Evolutionary conservation across 2,797 vertebrate species (phyloP).

Genomic region (Falco biarmicus): DNA sequence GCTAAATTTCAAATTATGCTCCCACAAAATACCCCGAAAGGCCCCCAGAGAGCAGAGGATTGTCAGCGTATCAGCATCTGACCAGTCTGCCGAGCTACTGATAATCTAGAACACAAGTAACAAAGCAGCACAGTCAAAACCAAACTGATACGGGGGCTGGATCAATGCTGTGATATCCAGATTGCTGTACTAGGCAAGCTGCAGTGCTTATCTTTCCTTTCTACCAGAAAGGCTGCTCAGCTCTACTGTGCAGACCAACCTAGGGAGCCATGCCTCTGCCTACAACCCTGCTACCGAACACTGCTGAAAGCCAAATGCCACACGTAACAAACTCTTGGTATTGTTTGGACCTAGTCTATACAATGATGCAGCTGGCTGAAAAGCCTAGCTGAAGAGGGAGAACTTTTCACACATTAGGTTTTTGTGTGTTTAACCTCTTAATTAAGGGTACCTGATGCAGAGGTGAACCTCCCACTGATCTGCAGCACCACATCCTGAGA

Average conservation of each 20-base stretch:
- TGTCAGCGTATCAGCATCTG: background rate
- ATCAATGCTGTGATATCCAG: accelerated
- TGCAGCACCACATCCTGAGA: accelerated
- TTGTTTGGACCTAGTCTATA: background rate
- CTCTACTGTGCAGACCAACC: background rate
- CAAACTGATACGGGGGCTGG: background rate
- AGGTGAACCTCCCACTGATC: background rate
- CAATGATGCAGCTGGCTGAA: background rate
- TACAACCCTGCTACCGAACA: background rate
- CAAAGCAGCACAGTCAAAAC: background rate
- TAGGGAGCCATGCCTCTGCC: background rate
- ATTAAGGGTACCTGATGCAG: background rate
- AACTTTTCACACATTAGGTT: background rate
- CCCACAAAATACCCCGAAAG: background rate
- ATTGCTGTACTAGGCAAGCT: background rate
- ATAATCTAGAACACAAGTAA: background rate
- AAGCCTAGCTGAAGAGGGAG: background rate
- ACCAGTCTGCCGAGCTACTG: background rate
- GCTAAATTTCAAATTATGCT: slow-evolving; percentile 5
- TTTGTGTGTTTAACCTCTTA: background rate
- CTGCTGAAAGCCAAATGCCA: background rate
- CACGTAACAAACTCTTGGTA: background rate
- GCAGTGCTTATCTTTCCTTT: background rate
- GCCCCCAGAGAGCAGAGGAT: background rate
- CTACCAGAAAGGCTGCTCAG: background rate